A percentile compares a stretch with the other conserved stretches of the same genome.
Evolutionary conservation across 2,888 invertebrate genomes (phyloP).

Genomic region (Dicranocentrus wangi): DNA sequence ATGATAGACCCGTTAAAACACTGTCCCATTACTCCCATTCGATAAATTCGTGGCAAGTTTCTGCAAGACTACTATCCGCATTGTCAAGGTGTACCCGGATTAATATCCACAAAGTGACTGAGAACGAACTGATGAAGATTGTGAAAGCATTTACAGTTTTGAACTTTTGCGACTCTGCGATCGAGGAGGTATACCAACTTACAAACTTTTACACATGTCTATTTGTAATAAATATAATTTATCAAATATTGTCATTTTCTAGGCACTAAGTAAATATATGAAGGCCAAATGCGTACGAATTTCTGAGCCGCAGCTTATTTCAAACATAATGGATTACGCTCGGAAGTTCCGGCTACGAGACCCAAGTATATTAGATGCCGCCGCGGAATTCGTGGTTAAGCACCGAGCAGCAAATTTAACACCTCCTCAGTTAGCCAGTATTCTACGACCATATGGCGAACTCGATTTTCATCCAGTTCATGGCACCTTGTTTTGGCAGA

Average conservation of each 20-base stretch:
- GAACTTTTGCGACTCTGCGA: constrained; percentile 66
- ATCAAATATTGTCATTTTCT: constrained; percentile 74
- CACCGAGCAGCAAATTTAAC: constrained; percentile 77
- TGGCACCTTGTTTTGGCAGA: constrained; percentile 78
- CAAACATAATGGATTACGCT: constrained; percentile 80
- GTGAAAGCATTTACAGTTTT: constrained; percentile 61
- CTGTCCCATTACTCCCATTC: too few relatives aligned
- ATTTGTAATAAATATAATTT: neutral
- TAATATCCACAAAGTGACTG: constrained; percentile 79
- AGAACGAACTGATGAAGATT: constrained; percentile 77
- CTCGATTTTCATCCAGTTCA: constrained; percentile 78
- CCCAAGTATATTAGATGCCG: constrained; percentile 78
- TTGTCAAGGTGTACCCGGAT: constrained; percentile 79
- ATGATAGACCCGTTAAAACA: too few relatives aligned
- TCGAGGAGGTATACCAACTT: constrained; percentile 67
- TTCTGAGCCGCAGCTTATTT: constrained; percentile 77
- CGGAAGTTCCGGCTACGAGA: constrained; percentile 79
- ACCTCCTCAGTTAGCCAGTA: constrained; percentile 78
- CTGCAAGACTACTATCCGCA: constrained; percentile 74
- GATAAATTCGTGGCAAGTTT: constrained; percentile 66
- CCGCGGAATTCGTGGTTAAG: constrained; percentile 78
- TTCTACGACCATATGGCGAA: constrained; percentile 80
- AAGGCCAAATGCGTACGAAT: constrained; percentile 76
- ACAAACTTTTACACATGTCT: neutral
- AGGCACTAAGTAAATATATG: constrained; percentile 80